These are phyloP conservation scores for Malurus leucopterus DNA, from an alignment of 2,797 vertebrate genomes.

Conservation along the genomic window DNA sequence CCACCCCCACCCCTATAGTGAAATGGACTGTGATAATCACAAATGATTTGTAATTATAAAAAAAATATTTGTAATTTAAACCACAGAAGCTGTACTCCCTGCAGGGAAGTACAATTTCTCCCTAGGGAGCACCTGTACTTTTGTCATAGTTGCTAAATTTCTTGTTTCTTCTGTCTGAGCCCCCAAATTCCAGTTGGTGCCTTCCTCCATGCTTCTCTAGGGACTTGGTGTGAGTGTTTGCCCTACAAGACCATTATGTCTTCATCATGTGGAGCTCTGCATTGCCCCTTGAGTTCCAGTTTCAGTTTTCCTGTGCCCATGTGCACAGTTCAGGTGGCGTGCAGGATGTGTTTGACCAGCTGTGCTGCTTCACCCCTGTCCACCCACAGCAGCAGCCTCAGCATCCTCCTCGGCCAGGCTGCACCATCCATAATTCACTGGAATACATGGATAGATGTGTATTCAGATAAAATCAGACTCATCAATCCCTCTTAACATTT, in stretches of 20 bases:
- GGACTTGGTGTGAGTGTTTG: background rate
- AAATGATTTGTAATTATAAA: background rate
- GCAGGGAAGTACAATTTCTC: background rate
- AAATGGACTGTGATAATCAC: background rate
- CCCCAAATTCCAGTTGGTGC: background rate
- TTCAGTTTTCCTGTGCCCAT: background rate
- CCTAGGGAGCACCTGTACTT: background rate
- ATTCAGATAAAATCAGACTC: background rate
- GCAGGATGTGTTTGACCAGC: fast-evolving
- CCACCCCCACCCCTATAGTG: fast-evolving
- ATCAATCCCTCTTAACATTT: background rate
- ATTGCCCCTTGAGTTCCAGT: fast-evolving
- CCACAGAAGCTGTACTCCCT: background rate
- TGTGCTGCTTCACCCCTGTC: background rate
- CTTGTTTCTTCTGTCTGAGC: background rate
- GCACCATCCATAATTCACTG: background rate
- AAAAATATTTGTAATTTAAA: background rate
- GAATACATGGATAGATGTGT: background rate
- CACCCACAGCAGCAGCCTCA: background rate
- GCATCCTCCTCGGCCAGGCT: background rate
- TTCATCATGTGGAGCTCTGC: background rate
- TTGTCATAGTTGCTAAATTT: background rate
- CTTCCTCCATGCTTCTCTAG: background rate
- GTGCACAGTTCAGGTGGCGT: fast-evolving
- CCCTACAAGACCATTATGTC: background rate